Conservation (phyloP, 1,140 invertebrate genomes). For the Bombus vancouverensis region DNA sequence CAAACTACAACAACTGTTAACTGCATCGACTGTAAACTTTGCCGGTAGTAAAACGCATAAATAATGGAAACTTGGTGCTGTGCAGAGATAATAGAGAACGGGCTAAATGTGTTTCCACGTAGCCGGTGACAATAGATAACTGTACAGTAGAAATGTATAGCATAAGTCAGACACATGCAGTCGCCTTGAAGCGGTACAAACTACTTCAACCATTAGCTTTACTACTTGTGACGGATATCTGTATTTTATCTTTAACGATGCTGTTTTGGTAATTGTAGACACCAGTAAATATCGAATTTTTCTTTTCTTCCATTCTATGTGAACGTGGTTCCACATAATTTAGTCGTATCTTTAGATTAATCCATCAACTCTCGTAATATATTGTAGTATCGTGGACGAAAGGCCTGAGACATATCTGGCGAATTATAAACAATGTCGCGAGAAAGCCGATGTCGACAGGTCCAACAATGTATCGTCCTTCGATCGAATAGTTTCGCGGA, state of each 20-base stretch:
- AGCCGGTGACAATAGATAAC: slow-evolving; percentile 44
- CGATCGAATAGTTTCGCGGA: no score
- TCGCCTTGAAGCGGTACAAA: no score
- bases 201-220: neutral
- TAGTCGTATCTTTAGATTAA: neutral
- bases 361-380: no score
- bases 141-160: slow-evolving; percentile 17
- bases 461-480: no score
- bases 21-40: slow-evolving; percentile 37
- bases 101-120: slow-evolving; percentile 34
- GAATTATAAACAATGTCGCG: no score
- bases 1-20: slow-evolving; percentile 42
- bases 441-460: no score
- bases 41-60: slow-evolving; percentile 34
- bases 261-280: neutral
- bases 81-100: slow-evolving; percentile 20
- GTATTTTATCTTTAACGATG: neutral
- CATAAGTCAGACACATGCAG: slow-evolving; percentile 9
- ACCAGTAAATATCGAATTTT: neutral
- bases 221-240: neutral
- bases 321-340: neutral
- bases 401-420: no score
- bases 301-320: neutral
- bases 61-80: slow-evolving; percentile 36
- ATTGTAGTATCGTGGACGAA: no score